Conservation (phyloP, 2,797 vertebrate species). For the Gobio occitaniae region DNA sequence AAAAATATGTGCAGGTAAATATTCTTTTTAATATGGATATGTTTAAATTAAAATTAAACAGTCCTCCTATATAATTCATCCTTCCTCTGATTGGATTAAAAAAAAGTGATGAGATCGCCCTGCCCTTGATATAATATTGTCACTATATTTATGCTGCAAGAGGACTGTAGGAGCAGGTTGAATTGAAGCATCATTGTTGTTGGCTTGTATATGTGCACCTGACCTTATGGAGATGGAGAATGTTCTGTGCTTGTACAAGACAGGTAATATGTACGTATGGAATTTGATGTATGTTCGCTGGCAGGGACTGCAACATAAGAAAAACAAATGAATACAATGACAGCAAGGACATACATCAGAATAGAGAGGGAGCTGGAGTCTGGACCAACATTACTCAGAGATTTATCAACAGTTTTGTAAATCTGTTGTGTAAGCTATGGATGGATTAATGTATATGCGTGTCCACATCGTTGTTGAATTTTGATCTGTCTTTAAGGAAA, state of each 20-base stretch:
- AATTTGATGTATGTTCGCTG: slow-evolving; percentile 73
- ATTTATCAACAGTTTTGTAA: neutral
- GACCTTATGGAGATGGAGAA: slow-evolving; percentile 63
- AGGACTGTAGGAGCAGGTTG: neutral
- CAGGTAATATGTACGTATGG: slow-evolving; percentile 72
- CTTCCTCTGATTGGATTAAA: neutral
- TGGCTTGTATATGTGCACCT: slow-evolving; percentile 61
- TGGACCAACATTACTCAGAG: slow-evolving; percentile 41
- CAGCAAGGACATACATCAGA: slow-evolving; percentile 70
- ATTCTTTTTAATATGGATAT: neutral
- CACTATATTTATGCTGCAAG: neutral
- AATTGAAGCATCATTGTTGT: slow-evolving; percentile 44
- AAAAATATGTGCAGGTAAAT: neutral
- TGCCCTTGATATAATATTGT: neutral
- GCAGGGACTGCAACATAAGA: slow-evolving; percentile 70
- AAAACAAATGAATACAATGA: slow-evolving; percentile 74
- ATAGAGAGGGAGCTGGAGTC: slow-evolving; percentile 54
- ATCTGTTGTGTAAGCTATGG: neutral
- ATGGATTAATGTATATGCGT: neutral
- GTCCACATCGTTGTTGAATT: neutral
- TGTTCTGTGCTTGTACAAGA: slow-evolving; percentile 68
- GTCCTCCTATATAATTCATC: neutral
- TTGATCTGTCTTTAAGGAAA: neutral
- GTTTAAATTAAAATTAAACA: neutral
- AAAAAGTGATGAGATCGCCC: too few relatives aligned